These are phyloP conservation scores for Drosophila neocordata DNA, from an alignment of 1,140 invertebrate species.

Conservation along the genomic window DNA sequence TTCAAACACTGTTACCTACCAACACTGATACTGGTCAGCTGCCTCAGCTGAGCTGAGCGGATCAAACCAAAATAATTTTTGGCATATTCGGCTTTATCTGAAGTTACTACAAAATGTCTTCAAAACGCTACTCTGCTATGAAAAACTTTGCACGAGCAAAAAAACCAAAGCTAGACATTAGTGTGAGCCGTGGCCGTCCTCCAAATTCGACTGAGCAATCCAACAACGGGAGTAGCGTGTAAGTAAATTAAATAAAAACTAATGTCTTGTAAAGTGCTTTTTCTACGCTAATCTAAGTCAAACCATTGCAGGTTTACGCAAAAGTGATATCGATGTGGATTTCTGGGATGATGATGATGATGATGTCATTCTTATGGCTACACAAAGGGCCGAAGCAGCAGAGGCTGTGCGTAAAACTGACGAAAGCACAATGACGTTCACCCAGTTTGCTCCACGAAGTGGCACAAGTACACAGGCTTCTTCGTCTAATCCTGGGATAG, in stretches of 20 bases:
- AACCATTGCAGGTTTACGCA: not conserved
- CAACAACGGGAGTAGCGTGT: constrained; percentile 1
- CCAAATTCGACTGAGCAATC: not conserved
- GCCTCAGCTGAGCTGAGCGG: too few relatives aligned
- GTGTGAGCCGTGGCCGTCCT: constrained; percentile 29
- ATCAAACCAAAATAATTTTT: not conserved
- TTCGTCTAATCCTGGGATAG: not conserved
- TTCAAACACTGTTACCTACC: too few relatives aligned
- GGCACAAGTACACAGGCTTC: constrained; percentile 69
- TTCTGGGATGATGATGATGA: constrained; percentile 78
- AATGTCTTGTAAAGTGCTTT: not conserved
- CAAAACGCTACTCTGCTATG: constrained; percentile 61
- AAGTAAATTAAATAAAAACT: not conserved
- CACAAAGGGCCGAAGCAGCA: constrained; percentile 66
- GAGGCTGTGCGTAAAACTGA: constrained; percentile 30
- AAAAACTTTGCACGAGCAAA: constrained; percentile 60
- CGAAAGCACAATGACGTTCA: constrained; percentile 52
- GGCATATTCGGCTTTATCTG: not conserved
- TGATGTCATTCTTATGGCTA: constrained; percentile 70
- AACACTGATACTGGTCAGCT: too few relatives aligned
- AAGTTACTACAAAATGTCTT: constrained; percentile 13
- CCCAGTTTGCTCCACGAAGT: constrained; percentile 52
- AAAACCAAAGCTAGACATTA: constrained; percentile 69
- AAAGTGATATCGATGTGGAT: constrained; percentile 27
- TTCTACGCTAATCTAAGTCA: not conserved